A percentile compares a stretch with the other conserved stretches of the same genome.
phyloP scores from a whole-genome alignment of 2,113 vertebrate species.

The Microtus ochrogaster region DNA sequence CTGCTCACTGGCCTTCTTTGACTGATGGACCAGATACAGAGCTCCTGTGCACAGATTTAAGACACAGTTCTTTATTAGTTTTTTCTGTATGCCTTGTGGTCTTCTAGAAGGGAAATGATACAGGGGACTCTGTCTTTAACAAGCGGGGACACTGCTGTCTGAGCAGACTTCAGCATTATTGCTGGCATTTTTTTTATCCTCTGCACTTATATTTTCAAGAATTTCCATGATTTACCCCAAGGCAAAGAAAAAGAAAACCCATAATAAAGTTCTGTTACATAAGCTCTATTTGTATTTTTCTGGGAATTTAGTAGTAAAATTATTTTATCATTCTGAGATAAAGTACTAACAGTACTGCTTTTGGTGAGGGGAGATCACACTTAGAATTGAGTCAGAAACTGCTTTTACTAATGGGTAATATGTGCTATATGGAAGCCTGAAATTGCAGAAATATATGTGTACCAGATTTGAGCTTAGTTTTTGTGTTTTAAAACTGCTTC shows the following conservation, averaged over 20 bases:
- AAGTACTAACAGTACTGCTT: neutral
- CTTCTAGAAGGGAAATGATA: neutral
- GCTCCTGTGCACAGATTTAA: slow-evolving; percentile 4
- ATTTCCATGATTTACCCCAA: neutral
- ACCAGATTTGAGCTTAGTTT: slow-evolving; percentile 23
- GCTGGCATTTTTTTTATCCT: neutral
- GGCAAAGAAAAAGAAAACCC: neutral
- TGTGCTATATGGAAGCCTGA: neutral
- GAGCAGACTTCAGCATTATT: neutral
- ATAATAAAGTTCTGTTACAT: slow-evolving; percentile 12
- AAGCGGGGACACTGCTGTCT: neutral
- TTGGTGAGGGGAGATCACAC: neutral
- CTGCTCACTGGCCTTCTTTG: slow-evolving; percentile 1
- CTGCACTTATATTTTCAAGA: neutral
- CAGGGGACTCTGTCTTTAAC: neutral
- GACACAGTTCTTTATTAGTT: neutral
- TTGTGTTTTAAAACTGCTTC: neutral
- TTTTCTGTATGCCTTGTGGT: neutral
- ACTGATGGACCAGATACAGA: neutral
- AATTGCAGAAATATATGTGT: neutral
- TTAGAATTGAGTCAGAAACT: neutral
- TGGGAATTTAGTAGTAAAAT: slow-evolving; percentile 2
- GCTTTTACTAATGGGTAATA: slow-evolving; percentile 27
- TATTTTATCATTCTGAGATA: neutral
- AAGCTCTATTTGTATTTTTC: neutral